phyloP scores from a whole-genome alignment of 1,140 invertebrate genomes.

The Lordiphosa stackelbergi region DNA sequence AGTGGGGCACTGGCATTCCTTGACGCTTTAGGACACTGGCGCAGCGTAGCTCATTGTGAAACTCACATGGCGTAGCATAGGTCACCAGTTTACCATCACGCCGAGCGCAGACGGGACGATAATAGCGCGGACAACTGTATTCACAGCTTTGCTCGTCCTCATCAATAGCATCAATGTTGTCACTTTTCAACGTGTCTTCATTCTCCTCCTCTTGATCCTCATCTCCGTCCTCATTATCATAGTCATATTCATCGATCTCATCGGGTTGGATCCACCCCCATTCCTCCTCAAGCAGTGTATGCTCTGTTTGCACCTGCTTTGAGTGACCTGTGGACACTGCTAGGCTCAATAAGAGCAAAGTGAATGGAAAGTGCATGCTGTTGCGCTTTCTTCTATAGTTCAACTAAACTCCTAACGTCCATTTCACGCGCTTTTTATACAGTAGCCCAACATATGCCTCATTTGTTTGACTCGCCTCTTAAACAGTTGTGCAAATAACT shows the following conservation, averaged over 20 bases:
- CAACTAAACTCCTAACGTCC: constrained; percentile 7
- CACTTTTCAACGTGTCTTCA: neutral
- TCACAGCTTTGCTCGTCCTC: constrained; percentile 46
- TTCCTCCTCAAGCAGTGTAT: constrained; percentile 15
- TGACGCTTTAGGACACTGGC: constrained; percentile 28
- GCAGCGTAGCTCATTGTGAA: constrained; percentile 49
- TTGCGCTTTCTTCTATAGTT: neutral
- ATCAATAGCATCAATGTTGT: constrained; percentile 19
- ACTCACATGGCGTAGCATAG: constrained; percentile 57
- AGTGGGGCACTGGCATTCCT: constrained; percentile 25
- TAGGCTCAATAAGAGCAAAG: constrained; percentile 3
- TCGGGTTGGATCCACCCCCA: constrained; percentile 5
- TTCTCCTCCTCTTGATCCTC: neutral
- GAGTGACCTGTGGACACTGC: neutral
- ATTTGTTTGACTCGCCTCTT: constrained; percentile 22
- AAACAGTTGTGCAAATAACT: constrained; percentile 13
- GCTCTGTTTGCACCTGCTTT: constrained; percentile 10
- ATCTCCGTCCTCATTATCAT: neutral
- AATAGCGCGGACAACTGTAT: constrained; percentile 57
- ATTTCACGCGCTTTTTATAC: constrained; percentile 23
- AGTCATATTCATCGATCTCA: neutral
- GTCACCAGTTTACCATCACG: constrained; percentile 39
- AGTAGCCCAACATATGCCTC: constrained; percentile 37
- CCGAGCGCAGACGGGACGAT: constrained; percentile 47
- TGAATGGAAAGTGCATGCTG: constrained; percentile 29